phyloP scores from a whole-genome alignment of 2,113 vertebrate species.

The Tragelaphus buxtoni region DNA sequence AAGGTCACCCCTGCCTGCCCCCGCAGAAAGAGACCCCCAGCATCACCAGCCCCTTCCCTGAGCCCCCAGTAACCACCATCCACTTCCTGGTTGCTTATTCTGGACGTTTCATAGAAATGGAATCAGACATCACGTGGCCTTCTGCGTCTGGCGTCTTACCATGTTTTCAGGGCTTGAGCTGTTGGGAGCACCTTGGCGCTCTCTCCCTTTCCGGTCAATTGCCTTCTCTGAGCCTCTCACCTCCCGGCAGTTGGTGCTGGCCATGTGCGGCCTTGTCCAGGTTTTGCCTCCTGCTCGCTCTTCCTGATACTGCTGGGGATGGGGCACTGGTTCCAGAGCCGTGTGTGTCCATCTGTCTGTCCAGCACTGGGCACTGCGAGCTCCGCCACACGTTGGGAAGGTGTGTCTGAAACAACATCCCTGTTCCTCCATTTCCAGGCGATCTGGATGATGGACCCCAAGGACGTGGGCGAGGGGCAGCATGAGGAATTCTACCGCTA shows the following conservation, averaged over 20 bases:
- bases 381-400: background rate
- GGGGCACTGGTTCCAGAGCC: background rate
- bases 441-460: conserved; percentile 96
- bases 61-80: background rate
- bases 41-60: background rate
- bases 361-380: background rate
- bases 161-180: background rate
- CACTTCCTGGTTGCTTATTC: background rate
- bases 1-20: background rate
- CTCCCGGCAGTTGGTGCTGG: accelerated
- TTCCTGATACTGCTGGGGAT: background rate
- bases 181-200: accelerated
- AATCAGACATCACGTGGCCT: background rate
- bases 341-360: background rate
- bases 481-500: conserved; percentile 97
- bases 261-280: background rate
- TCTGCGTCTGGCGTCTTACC: background rate
- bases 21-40: background rate
- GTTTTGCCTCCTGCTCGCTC: background rate
- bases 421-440: conserved; percentile 79
- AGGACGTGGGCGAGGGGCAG: conserved; percentile 91
- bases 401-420: accelerated
- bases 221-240: accelerated
- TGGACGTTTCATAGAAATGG: background rate
- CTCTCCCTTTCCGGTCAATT: background rate